These are phyloP conservation scores for Bombus waltoni DNA, from an alignment of 1,140 invertebrate genomes.

Conservation along the genomic window DNA sequence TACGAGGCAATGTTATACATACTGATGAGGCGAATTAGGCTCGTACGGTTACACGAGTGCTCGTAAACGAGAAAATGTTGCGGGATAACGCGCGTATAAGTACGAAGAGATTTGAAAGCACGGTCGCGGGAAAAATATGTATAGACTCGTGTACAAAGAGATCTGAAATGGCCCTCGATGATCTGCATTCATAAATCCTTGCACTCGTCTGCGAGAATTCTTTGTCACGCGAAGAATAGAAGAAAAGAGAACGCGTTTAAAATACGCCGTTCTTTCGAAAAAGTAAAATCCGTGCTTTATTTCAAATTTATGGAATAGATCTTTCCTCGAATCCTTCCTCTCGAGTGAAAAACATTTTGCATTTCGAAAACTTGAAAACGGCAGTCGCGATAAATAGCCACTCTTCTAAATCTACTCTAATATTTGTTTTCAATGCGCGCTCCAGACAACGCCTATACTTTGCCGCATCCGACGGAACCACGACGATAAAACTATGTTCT, in stretches of 20 bases:
- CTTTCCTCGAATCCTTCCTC: no score
- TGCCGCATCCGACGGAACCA: background rate
- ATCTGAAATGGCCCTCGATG: background rate
- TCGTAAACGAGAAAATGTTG: constrained; percentile 21
- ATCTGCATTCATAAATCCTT: background rate
- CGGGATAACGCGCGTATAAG: background rate
- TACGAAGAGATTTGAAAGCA: background rate
- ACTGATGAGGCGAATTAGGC: constrained; percentile 36
- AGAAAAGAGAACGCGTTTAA: background rate
- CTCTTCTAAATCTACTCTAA: background rate
- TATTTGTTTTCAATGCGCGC: background rate
- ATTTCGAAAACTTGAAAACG: background rate
- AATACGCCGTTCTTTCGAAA: background rate
- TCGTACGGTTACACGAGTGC: constrained; percentile 8
- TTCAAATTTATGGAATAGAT: background rate
- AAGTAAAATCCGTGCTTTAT: background rate
- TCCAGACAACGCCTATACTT: background rate
- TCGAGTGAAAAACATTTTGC: background rate
- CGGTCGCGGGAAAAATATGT: background rate
- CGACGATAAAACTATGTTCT: background rate
- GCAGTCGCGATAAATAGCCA: background rate
- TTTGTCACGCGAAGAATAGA: background rate
- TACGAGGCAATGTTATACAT: constrained; percentile 36
- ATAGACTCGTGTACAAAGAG: background rate
- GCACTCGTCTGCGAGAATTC: background rate